Evolutionary conservation across 2,888 invertebrate species (phyloP), one percentile per base, ranked within the genome.

Genomic region (Vanessa cardui): DNA sequence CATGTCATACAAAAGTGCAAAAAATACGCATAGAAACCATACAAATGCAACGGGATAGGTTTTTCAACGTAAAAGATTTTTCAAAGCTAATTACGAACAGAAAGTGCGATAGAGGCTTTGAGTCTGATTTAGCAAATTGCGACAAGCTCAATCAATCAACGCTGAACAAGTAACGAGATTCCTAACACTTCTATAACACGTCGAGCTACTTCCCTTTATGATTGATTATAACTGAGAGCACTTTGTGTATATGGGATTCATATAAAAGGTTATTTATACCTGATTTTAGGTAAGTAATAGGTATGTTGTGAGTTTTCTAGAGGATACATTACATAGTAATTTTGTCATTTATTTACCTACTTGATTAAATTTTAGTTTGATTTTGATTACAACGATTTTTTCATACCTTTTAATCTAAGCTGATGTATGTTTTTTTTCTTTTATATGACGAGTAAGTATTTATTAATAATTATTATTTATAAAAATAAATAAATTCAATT

Each of bases 101-200:
- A 2, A 54, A 54, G 26, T 12, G 20, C 50, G 15, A 20, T 12
- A 54, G 52, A 54, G 16, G 52, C 52, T 47, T 58, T 31, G 49
- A 21, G 58, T 49, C 56, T 20, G 58, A 64, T 49, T 58, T 64
- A 39, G 50, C 50, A 64, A 58, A 50, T 58, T 64, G 64, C 58
- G 58, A 58, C 52, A 54, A 16, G 44, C 20, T 21, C 64, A 64
- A 64, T 64, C 58, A 64, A 58, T 64, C 58, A 64, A 39, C 49
- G 39, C 12, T n/a, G 58, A 58, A 64, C 58, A 50, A 64, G 58
- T 50, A 50, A 18, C 64, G 58, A 50, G 50, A 50, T 44, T 58
- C 58, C 44, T 44, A 58, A 50, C 64, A 58, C 50, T 64, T 58
- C 18, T 49, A 33, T 18, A 50, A 50, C 47, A 33, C 21, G 47